phyloP scores from a whole-genome alignment of 2,888 invertebrate species.

The Dichetophora obliterata region DNA sequence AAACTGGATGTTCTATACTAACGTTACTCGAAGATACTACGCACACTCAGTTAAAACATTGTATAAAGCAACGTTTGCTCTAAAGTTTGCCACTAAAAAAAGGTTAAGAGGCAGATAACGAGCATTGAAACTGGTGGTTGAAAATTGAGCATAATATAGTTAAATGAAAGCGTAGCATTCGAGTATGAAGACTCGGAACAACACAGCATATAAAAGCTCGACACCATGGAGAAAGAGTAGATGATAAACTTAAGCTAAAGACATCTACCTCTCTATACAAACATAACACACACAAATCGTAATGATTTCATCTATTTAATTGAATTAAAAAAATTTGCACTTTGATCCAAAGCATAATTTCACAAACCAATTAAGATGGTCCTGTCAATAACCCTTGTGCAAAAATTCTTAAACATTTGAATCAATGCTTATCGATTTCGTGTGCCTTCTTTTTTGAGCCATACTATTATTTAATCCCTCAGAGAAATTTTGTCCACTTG shows the following conservation, averaged over 20 bases:
- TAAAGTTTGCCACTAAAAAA: neutral
- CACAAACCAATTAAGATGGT: neutral
- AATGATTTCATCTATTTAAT: constrained; percentile 18
- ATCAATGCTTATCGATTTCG: neutral
- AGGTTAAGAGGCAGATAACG: constrained; percentile 12
- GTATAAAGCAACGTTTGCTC: constrained; percentile 16
- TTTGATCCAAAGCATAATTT: neutral
- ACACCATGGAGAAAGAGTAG: no score
- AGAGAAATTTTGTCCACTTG: constrained; percentile 21
- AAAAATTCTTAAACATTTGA: neutral
- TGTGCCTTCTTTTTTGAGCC: neutral
- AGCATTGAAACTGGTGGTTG: neutral
- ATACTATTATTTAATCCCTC: neutral
- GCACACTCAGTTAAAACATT: neutral
- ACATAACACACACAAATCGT: constrained; percentile 32
- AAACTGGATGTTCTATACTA: neutral
- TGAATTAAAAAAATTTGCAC: constrained; percentile 18
- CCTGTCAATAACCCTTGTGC: neutral
- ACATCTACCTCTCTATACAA: constrained; percentile 26
- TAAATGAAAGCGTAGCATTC: neutral
- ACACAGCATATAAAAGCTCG: neutral
- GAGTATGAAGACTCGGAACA: neutral
- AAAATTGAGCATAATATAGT: neutral
- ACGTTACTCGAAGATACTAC: neutral
- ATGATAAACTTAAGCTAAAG: neutral